Conservation (phyloP, 1,140 invertebrate genomes). For the Drosophila auraria region DNA sequence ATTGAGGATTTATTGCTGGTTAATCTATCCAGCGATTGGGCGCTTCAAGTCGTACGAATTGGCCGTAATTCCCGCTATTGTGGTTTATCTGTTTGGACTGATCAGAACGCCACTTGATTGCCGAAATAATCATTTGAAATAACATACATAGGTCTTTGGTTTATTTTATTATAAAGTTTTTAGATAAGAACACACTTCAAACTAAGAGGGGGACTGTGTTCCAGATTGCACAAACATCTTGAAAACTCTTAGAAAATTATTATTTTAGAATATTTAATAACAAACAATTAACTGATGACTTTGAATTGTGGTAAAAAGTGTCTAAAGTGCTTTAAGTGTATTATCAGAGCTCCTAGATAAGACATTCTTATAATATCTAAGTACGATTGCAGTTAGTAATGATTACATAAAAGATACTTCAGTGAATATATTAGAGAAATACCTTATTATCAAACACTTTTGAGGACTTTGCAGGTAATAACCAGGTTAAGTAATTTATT, state of each 20-base stretch:
- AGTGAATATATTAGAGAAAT: too few relatives aligned
- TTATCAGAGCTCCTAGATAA: background rate
- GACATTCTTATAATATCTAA: background rate
- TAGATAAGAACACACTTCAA: conserved; percentile 10
- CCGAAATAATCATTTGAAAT: conserved; percentile 29
- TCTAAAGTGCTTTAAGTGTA: background rate
- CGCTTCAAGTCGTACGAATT: conserved; percentile 23
- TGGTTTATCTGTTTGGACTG: conserved; percentile 14
- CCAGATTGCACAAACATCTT: background rate
- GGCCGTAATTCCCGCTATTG: conserved; percentile 33
- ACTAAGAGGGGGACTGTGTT: background rate
- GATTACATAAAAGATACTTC: too few relatives aligned
- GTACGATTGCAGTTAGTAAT: too few relatives aligned
- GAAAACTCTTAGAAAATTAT: background rate
- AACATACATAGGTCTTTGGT: conserved; percentile 33
- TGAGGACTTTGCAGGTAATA: too few relatives aligned
- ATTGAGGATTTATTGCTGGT: conserved; percentile 33
- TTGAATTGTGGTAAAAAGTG: too few relatives aligned
- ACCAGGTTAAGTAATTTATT: too few relatives aligned
- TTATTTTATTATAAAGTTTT: conserved; percentile 14
- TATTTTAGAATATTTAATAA: background rate
- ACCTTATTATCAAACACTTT: too few relatives aligned
- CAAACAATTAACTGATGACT: too few relatives aligned
- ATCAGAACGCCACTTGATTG: conserved; percentile 55
- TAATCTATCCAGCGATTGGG: conserved; percentile 25